Base-by-base conservation (phyloP, 1,140 invertebrate genomes). In the Gyrodactylus salaris region DNA sequence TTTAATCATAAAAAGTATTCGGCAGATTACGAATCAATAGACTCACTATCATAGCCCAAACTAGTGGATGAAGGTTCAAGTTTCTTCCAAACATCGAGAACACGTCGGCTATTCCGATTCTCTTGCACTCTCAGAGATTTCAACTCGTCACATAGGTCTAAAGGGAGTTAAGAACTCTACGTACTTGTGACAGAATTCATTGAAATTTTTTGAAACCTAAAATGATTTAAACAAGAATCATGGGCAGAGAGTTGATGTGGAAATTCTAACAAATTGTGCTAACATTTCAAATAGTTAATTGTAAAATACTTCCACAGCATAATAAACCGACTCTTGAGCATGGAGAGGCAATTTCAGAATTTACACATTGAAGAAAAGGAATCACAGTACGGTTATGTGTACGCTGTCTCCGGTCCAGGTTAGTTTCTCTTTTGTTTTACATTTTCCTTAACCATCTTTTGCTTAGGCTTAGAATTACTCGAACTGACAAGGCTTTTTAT, bases 321-420 rank as follows among this genome's bases (percentile, higher is more conserved):
- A 7, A 54, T n/a, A 54, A n/a, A 16, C n/a, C n/a, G n/a, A 54
- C n/a, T 54, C 7, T 16, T 54, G 7, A 54, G n/a, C 7, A 69
- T 72, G 71, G 71, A 72, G 23, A 72, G 27, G 27, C 19, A 72
- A n/a, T 25, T 72, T 20, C 1, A 24, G n/a, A 74, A 74, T 74
- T 24, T 74, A 26, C 20, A 26, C 16, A 74, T 74, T 83, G 88
- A 87, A 77, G 88, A 91, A 69, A 86, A 85, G 78, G 92, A 96
- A 81, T 84, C 85, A 22, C 85, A 84, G 76, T 94, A 89, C 81
- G 92, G 92, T 77, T 94, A 89, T 83, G 92, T 97, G 0, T 91
- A 87, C 79, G 91, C 89, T 25, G 92, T 96, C 21, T 96, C 92
- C 73, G 92, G 92, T 76, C 92, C 91, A 82, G 90, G 90, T 92